Conservation (phyloP, 2,113 vertebrate genomes). For the Paraplagusia blochii region DNA sequence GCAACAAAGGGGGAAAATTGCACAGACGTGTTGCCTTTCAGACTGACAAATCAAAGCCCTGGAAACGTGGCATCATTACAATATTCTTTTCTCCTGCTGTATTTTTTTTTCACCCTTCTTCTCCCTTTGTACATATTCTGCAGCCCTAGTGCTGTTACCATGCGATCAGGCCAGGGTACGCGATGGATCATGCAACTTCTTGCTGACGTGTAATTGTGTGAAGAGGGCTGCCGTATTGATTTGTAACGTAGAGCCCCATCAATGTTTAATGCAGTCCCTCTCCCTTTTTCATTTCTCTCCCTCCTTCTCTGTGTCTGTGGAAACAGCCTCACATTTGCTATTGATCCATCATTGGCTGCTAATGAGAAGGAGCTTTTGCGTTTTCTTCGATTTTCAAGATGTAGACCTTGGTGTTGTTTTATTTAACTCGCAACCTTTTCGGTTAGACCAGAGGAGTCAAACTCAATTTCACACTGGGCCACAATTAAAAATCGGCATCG, state of each 20-base stretch:
- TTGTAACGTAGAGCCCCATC: slow-evolving; percentile 60
- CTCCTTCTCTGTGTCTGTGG: slow-evolving; percentile 43
- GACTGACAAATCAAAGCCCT: slow-evolving; percentile 30
- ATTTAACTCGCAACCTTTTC: no score
- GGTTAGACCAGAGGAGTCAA: no score
- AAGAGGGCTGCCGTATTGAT: slow-evolving; percentile 71
- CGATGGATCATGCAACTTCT: slow-evolving; percentile 56
- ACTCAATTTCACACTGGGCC: no score
- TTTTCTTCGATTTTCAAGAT: slow-evolving; percentile 36
- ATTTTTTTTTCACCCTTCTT: not conserved
- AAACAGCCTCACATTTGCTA: slow-evolving; percentile 66
- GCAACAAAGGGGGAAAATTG: slow-evolving; percentile 40
- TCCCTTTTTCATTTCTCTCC: slow-evolving; percentile 44
- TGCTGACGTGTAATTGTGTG: slow-evolving; percentile 74
- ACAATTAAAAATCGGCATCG: no score
- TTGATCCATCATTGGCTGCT: slow-evolving; percentile 64
- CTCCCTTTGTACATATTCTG: slow-evolving; percentile 10
- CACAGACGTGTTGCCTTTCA: slow-evolving; percentile 24
- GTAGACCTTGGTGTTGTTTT: slow-evolving; percentile 1
- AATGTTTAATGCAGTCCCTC: slow-evolving; percentile 74
- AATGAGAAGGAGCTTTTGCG: slow-evolving; percentile 55
- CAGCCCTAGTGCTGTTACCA: slow-evolving; percentile 8
- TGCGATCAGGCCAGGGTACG: slow-evolving; percentile 42
- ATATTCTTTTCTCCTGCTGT: not conserved
- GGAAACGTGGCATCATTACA: not conserved